Percentiles rank a stretch among this genome's conserved stretches.
These are phyloP conservation scores for Drosophila sp. DNA, from an alignment of 1,140 invertebrate species.

Conservation along the genomic window DNA sequence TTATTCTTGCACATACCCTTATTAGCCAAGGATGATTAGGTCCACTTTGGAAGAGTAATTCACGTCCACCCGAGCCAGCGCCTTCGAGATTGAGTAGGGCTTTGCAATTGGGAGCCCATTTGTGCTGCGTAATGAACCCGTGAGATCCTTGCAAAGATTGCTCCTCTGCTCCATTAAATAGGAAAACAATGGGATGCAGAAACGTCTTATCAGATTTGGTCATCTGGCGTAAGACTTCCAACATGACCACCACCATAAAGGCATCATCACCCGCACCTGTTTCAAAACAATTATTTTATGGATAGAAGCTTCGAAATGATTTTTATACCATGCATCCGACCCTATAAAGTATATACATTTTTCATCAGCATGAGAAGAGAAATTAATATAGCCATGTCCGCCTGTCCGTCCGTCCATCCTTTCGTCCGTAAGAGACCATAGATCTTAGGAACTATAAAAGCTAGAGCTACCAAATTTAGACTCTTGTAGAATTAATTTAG, in stretches of 20 bases:
- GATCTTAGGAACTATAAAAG: too few relatives aligned
- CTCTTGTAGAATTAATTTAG: too few relatives aligned
- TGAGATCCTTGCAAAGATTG: conserved; percentile 86
- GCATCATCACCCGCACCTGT: conserved; percentile 94
- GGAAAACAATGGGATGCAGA: conserved; percentile 85
- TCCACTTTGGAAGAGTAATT: conserved; percentile 96
- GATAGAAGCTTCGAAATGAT: too few relatives aligned
- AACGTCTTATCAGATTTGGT: conserved; percentile 6
- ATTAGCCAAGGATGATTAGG: conserved; percentile 95
- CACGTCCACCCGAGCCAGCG: conserved; percentile 93
- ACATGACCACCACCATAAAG: conserved; percentile 94
- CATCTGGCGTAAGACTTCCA: conserved; percentile 87
- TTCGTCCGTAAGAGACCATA: too few relatives aligned
- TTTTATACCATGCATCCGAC: too few relatives aligned
- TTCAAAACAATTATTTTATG: too few relatives aligned
- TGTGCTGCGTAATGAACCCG: conserved; percentile 91
- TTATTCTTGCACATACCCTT: conserved; percentile 85
- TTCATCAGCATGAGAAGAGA: too few relatives aligned
- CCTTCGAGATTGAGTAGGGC: conserved; percentile 97
- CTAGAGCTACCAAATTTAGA: too few relatives aligned
- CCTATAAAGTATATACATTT: too few relatives aligned
- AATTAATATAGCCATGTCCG: too few relatives aligned
- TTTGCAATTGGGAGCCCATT: conserved; percentile 87
- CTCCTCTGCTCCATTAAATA: conserved; percentile 95
- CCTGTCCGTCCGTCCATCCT: too few relatives aligned